Evolutionary conservation across 1,140 invertebrate species (phyloP).

Genomic region (Caenorhabditis briggsae): DNA sequence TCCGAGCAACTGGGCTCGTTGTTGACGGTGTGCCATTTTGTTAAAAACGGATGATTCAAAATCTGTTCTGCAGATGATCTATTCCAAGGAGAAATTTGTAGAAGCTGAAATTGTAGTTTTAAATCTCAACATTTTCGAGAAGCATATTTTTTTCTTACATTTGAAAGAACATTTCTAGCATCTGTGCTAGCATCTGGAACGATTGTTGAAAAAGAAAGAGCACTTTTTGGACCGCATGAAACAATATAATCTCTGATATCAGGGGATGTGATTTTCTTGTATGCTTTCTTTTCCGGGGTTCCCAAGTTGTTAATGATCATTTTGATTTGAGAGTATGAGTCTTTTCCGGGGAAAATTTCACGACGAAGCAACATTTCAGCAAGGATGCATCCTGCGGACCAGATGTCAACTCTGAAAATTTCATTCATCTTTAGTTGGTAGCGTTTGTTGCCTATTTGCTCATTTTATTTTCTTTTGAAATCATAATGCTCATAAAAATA

Average conservation of each 20-base stretch:
- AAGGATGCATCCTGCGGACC: conserved; percentile 98
- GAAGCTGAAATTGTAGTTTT: conserved; percentile 61
- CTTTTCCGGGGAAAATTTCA: conserved; percentile 96
- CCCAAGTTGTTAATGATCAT: conserved; percentile 68
- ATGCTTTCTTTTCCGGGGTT: conserved; percentile 63
- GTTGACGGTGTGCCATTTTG: conserved; percentile 67
- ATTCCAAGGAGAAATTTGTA: conserved; percentile 67
- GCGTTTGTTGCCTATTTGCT: neutral
- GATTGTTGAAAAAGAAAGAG: conserved; percentile 50
- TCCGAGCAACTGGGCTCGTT: conserved; percentile 64
- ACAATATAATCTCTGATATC: conserved; percentile 62
- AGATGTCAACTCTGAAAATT: conserved; percentile 86
- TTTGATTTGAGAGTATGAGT: conserved; percentile 80
- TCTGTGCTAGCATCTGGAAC: conserved; percentile 61
- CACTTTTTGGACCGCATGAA: conserved; percentile 52
- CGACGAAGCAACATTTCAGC: conserved; percentile 92
- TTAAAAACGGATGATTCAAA: conserved; percentile 67
- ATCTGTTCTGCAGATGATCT: conserved; percentile 67
- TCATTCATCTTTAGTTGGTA: no score
- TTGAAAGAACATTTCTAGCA: conserved; percentile 56
- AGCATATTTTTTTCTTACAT: no score
- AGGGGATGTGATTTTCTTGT: conserved; percentile 60
- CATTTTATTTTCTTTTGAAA: neutral
- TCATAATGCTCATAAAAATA: neutral
- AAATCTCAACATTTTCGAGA: no score